These are phyloP conservation scores for Rhyacichthys aspro DNA, from an alignment of 2,797 vertebrate genomes.

Conservation along the genomic window DNA sequence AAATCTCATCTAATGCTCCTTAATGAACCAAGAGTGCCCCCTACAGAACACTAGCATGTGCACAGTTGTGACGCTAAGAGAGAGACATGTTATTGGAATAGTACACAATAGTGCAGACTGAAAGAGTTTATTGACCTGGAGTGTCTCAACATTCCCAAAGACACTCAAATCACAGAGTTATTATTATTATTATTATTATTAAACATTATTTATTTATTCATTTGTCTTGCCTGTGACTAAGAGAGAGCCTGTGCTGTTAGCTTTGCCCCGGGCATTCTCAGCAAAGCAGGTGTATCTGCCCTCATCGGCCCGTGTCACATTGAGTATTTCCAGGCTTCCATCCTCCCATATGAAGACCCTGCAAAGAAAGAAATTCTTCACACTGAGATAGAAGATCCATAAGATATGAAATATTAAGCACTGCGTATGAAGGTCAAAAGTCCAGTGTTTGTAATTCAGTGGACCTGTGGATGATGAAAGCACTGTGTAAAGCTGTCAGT, in stretches of 20 bases:
- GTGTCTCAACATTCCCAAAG: conserved; percentile 26
- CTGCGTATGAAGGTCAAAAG: conserved; percentile 43
- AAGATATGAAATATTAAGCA: conserved; percentile 38
- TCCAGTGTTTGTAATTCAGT: conserved; percentile 28
- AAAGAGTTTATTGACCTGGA: conserved; percentile 15
- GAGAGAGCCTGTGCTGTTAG: conserved; percentile 91
- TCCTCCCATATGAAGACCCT: conserved; percentile 93
- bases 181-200: background rate
- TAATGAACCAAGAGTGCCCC: conserved; percentile 28
- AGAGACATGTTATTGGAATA: too few species aligned
- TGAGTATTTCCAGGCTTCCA: conserved; percentile 93
- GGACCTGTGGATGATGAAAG: conserved; percentile 37
- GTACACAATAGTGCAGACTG: conserved; percentile 48
- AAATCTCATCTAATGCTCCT: conserved; percentile 31
- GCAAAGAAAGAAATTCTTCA: conserved; percentile 27
- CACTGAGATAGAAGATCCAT: conserved; percentile 10
- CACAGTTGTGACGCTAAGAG: too few species aligned
- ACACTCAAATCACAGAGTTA: too few species aligned
- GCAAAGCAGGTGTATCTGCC: conserved; percentile 95
- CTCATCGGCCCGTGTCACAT: conserved; percentile 87
- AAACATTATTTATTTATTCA: conserved; percentile 3
- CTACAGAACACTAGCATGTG: too few species aligned
- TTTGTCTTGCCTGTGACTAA: conserved; percentile 85
- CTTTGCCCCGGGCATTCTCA: conserved; percentile 92
- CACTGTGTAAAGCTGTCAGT: background rate